Conservation (phyloP, 2,888 invertebrate species). For the Cetonia aurata region DNA sequence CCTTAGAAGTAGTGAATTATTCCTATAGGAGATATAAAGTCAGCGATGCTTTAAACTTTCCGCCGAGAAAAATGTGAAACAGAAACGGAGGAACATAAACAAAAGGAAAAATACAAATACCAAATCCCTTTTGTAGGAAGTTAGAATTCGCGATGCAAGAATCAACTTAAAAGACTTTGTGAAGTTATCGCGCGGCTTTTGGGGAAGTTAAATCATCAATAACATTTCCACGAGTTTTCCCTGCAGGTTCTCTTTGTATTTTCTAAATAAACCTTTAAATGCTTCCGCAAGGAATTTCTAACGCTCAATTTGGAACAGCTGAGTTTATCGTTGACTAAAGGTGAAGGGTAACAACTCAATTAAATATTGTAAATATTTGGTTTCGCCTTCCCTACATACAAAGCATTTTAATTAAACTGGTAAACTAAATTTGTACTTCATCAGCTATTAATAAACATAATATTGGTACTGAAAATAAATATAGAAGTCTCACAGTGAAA, state of each 20-base stretch:
- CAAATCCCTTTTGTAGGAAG: slow-evolving; percentile 20
- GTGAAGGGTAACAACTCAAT: too few species aligned
- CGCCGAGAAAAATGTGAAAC: slow-evolving; percentile 6
- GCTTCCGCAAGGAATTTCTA: neutral
- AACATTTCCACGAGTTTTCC: slow-evolving; percentile 25
- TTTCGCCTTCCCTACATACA: too few species aligned
- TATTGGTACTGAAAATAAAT: too few species aligned
- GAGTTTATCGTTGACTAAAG: too few species aligned
- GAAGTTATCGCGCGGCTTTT: slow-evolving; percentile 19
- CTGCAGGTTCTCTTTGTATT: slow-evolving; percentile 4
- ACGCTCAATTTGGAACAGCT: too few species aligned
- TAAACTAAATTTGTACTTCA: too few species aligned
- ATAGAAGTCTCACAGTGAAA: too few species aligned
- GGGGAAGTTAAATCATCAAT: slow-evolving; percentile 34
- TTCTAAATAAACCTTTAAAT: slow-evolving; percentile 13
- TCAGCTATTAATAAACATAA: too few species aligned
- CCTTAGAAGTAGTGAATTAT: too few species aligned
- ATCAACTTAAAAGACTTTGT: slow-evolving; percentile 32
- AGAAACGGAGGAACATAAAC: slow-evolving; percentile 8
- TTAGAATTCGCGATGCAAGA: slow-evolving; percentile 12
- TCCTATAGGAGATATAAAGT: neutral
- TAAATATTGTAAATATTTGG: too few species aligned
- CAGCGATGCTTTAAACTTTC: slow-evolving; percentile 19
- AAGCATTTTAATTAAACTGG: too few species aligned
- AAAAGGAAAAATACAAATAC: slow-evolving; percentile 27